phyloP scores from a whole-genome alignment of 1,140 invertebrate species.

The Lamellibrachia luymesi region DNA sequence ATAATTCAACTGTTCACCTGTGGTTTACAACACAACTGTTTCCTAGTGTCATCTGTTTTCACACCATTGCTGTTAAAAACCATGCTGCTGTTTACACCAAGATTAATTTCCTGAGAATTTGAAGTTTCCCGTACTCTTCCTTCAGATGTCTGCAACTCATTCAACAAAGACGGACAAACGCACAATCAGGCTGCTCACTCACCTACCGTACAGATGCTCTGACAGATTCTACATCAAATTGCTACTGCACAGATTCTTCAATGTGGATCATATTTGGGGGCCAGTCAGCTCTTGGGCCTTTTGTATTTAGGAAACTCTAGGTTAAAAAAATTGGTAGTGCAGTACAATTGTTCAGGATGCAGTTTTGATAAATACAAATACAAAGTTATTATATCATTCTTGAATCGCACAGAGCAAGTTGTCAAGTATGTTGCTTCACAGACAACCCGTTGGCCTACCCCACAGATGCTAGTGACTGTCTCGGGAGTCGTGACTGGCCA shows the following conservation, averaged over 20 bases:
- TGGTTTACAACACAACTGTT: background rate
- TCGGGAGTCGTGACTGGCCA: too few relatives aligned
- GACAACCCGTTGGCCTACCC: too few relatives aligned
- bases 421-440: too few relatives aligned
- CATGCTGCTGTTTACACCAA: background rate
- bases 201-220: slow-evolving; percentile 3
- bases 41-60: background rate
- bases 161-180: background rate
- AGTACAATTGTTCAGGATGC: too few relatives aligned
- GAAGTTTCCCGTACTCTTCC: background rate
- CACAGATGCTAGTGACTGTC: too few relatives aligned
- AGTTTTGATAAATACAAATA: too few relatives aligned
- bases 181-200: background rate
- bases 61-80: background rate
- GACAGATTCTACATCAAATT: background rate
- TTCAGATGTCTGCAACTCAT: background rate
- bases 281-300: too few relatives aligned
- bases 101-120: background rate
- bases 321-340: too few relatives aligned
- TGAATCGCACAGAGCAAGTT: too few relatives aligned
- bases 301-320: too few relatives aligned
- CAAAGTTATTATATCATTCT: too few relatives aligned
- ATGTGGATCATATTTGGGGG: too few relatives aligned
- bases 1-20: background rate
- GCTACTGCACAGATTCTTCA: background rate